Evolutionary conservation across 2,888 invertebrate species (phyloP), one percentile per base, ranked within the genome.

Genomic region (Argyresthia albistria): DNA sequence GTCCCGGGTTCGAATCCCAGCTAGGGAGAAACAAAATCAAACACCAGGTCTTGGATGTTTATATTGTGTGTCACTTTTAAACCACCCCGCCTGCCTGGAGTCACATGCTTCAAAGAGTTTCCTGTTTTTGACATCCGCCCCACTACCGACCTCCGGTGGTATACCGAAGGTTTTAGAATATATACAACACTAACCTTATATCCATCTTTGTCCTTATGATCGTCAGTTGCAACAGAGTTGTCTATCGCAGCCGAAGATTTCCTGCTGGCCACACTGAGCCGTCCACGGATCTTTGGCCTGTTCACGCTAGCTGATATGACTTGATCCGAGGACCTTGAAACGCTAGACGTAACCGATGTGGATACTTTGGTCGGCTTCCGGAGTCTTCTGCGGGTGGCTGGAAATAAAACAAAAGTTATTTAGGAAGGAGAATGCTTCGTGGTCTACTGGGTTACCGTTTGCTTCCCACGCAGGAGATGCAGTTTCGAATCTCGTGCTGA

Each of bases 151-250:
- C n/a, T n/a, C n/a, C n/a, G n/a, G n/a, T n/a, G n/a, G n/a, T n/a
- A n/a, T n/a, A n/a, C n/a, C n/a, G n/a, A n/a, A 6, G 25, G 25
- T 6, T 6, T 25, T 25, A 25, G 25, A 25, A 25, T 25, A 4
- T 2, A 25, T 25, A 4, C 25, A 25, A 3, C 6, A 53, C 66
- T 65, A 59, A 89, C 90, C 82, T 93, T 93, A 67, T 93, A 92
- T 50, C 92, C 92, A 86, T 92, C 92, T 62, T 92, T 92, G 57
- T 91, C 90, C 59, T 91, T 91, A 56, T 90, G 90, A 55, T 90
- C 88, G 42, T 89, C 90, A 8, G 89, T 80, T 4, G 84, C 74
- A 8, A 90, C 82, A 4, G 89, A 88, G 58, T 90, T 90, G 63
- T 90, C 87, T 15, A 84, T 73, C 0, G 86, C 86, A 0, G 89